Evolutionary conservation across 1,140 invertebrate genomes (phyloP), one percentile per base, ranked within the genome.

Genomic region (Bombus cullumanus): DNA sequence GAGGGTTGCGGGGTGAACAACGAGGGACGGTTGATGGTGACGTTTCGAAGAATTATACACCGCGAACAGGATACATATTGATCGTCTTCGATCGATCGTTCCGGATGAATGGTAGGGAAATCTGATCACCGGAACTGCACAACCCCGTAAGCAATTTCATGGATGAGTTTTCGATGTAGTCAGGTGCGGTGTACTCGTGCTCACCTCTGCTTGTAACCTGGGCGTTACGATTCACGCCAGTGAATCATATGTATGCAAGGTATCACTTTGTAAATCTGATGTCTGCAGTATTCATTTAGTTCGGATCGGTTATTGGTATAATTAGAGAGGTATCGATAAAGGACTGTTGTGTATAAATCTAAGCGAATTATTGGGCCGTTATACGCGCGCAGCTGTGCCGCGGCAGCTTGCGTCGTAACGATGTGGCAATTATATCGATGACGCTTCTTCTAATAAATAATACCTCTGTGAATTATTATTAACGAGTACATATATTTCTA

Each of bases 211-310:
- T 22, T 22, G 47, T 53, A 82, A 69, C 57, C 37, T 53, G 22
- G 2, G 12, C 13, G 28, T n/a, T 62, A 62, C 28, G 12, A 62
- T 62, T n/a, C 28, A 62, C 59, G 28, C 28, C 3, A n/a, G 25
- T 13, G 59, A 62, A n/a, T 62, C 28, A 28, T 28, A 62, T 28
- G 59, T 62, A n/a, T n/a, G 3, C 2, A n/a, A 53, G 76, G 31
- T 80, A 73, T 74, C 77, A 43, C 43, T 80, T 85, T 85, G 79
- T 81, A 81, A 81, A 85, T 81, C 84, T 59, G 79, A 75, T 75
- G 73, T 68, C 57, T 12, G 53, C 34, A 69, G 75, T 68, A 85
- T 85, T 81, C 72, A 85, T 85, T 85, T 81, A 73, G n/a, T 39
- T 3, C 37, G 34, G 34, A 37, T 69, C 41, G 71, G 79, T 81